Evolutionary conservation across 2,797 vertebrate genomes (phyloP).

Genomic region (Tinamus major): DNA sequence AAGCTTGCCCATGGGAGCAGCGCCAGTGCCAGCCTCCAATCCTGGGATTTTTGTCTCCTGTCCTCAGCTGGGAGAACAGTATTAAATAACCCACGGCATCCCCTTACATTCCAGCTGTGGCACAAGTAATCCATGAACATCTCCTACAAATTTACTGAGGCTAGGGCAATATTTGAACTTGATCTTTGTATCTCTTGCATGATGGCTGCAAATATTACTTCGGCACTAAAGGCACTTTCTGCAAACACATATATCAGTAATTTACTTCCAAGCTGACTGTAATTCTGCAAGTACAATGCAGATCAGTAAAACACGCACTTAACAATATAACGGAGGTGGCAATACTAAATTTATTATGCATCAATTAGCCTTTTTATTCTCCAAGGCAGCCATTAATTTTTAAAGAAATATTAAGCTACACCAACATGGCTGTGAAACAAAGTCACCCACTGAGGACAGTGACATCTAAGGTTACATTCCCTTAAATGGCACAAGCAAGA

Average conservation of each 20-base stretch:
- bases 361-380: neutral
- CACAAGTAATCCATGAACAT: neutral
- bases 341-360: neutral
- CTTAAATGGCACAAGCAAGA: neutral
- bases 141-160: neutral
- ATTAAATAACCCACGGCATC: accelerated
- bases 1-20: neutral
- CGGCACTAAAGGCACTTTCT: neutral
- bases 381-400: slow-evolving; percentile 8
- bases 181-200: neutral
- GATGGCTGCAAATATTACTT: neutral
- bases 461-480: neutral
- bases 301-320: neutral
- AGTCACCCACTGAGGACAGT: neutral
- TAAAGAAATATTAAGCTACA: slow-evolving; percentile 31
- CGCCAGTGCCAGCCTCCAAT: neutral
- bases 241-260: neutral
- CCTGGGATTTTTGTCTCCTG: neutral
- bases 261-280: neutral
- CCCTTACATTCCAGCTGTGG: neutral
- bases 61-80: neutral
- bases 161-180: neutral
- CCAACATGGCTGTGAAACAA: neutral
- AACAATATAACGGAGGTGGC: neutral
- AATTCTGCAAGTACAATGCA: neutral